Conservation (phyloP, 2,113 vertebrate species). For the Lucifuga dentata region DNA sequence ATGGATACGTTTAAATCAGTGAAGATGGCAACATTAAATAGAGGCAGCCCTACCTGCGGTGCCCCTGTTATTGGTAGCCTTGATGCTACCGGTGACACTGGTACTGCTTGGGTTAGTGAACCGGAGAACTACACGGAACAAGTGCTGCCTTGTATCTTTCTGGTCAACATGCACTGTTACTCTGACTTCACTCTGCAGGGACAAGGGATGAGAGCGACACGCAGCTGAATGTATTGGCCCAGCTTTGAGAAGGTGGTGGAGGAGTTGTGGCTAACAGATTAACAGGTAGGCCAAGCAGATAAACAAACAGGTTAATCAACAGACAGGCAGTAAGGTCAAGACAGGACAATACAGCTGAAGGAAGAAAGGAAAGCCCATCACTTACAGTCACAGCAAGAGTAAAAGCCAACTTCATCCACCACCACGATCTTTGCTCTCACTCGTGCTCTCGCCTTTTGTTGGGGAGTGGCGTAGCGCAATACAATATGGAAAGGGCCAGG, state of each 20-base stretch:
- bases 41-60: constrained; percentile 84
- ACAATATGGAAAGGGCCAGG: constrained; percentile 86
- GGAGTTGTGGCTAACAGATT: constrained; percentile 12
- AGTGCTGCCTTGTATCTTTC: constrained; percentile 78
- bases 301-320: constrained; percentile 44
- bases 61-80: constrained; percentile 78
- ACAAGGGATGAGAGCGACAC: constrained; percentile 76
- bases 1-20: too few species aligned
- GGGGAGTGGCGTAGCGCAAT: constrained; percentile 83
- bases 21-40: too few species aligned
- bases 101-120: constrained; percentile 86
- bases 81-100: constrained; percentile 82
- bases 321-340: constrained; percentile 35
- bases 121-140: constrained; percentile 88
- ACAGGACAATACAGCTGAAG: constrained; percentile 19
- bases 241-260: constrained; percentile 28
- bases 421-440: constrained; percentile 83
- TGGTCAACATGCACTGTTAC: constrained; percentile 89
- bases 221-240: constrained; percentile 36
- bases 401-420: constrained; percentile 84
- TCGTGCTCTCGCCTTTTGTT: constrained; percentile 75
- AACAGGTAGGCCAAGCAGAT: constrained; percentile 32
- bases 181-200: constrained; percentile 92
- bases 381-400: constrained; percentile 89
- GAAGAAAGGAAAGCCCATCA: constrained; percentile 66